Evolutionary conservation across 2,113 vertebrate genomes (phyloP).

Genomic region (Hemiscyllium ocellatum): DNA sequence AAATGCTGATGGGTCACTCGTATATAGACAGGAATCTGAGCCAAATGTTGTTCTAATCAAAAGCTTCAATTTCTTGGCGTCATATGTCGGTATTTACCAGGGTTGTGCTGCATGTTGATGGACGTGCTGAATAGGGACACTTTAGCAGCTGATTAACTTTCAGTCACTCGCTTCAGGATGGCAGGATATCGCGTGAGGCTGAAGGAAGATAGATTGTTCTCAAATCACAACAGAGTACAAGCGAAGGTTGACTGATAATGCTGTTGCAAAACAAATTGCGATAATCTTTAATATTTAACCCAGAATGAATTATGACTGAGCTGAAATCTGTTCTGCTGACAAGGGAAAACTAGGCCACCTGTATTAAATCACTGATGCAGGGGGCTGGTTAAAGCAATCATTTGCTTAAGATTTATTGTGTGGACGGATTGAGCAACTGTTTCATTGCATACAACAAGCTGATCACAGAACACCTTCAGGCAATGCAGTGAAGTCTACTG

Average conservation of each 20-base stretch:
- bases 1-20: neutral
- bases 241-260: slow-evolving; percentile 14
- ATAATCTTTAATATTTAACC: slow-evolving; percentile 33
- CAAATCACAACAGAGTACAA: neutral
- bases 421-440: slow-evolving; percentile 20
- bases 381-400: slow-evolving; percentile 18
- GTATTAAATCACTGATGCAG: slow-evolving; percentile 17
- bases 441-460: slow-evolving; percentile 42
- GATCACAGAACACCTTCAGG: slow-evolving; percentile 42
- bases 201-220: neutral
- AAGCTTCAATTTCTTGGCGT: neutral
- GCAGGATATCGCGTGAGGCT: neutral
- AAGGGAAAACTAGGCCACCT: slow-evolving; percentile 33
- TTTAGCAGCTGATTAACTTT: slow-evolving; percentile 17
- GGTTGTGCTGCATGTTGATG: neutral
- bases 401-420: slow-evolving; percentile 36
- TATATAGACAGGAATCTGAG: neutral
- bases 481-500: slow-evolving; percentile 45
- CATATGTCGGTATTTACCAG: neutral
- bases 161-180: neutral
- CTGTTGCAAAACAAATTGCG: slow-evolving; percentile 5
- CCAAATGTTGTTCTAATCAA: neutral
- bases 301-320: slow-evolving; percentile 7
- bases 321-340: slow-evolving; percentile 28
- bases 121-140: neutral